Evolutionary conservation across 1,140 invertebrate genomes (phyloP).

Genomic region (Drosophila rufa): DNA sequence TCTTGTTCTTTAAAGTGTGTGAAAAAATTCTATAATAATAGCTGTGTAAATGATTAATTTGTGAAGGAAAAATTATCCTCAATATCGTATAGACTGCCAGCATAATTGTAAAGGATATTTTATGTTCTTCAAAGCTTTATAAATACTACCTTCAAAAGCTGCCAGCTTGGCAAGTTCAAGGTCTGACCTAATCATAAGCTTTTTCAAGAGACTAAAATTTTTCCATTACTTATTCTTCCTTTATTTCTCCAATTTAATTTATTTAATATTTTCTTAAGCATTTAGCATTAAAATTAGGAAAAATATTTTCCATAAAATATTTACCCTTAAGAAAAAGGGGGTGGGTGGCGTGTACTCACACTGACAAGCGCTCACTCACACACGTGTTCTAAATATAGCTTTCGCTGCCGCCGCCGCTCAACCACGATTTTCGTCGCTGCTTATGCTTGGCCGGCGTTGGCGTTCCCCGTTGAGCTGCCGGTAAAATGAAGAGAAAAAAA

Average conservation of each 20-base stretch:
- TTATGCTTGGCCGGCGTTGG: slow-evolving; percentile 43
- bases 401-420: slow-evolving; percentile 23
- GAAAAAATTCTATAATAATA: neutral
- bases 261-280: too few relatives aligned
- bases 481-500: slow-evolving; percentile 4
- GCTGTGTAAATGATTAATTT: neutral
- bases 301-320: neutral
- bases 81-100: neutral
- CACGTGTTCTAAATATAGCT: slow-evolving; percentile 58
- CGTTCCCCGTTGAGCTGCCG: slow-evolving; percentile 46
- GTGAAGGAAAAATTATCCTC: too few relatives aligned
- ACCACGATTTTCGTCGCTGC: slow-evolving; percentile 28
- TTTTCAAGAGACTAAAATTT: slow-evolving; percentile 2
- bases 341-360: neutral
- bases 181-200: slow-evolving; percentile 27
- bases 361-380: slow-evolving; percentile 2
- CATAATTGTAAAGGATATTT: neutral
- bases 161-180: slow-evolving; percentile 43
- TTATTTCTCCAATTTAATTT: neutral
- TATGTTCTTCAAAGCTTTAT: neutral
- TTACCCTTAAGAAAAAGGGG: neutral
- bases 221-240: neutral
- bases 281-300: neutral
- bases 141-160: neutral
- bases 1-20: neutral